Percentiles rank a stretch among this genome's conserved stretches.
These are phyloP conservation scores for Melanotaenia nigrans DNA, from an alignment of 2,797 vertebrate genomes.

Conservation along the genomic window DNA sequence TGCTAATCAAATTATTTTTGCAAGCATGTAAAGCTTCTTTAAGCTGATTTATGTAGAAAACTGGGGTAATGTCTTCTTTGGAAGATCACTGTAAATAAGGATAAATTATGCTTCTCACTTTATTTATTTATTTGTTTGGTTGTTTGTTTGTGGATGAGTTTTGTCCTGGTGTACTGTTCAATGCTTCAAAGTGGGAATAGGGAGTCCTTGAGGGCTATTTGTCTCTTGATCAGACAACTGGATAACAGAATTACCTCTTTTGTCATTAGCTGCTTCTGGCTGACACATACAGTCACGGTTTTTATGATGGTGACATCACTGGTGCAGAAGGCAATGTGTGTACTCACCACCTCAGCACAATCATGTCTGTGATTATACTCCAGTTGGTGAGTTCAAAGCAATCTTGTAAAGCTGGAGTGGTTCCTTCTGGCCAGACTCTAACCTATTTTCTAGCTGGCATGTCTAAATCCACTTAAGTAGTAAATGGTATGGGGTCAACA, in stretches of 20 bases:
- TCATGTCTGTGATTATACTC: conserved; percentile 1
- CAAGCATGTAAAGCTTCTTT: conserved; percentile 56
- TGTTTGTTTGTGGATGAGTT: background rate
- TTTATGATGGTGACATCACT: background rate
- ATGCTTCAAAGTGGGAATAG: background rate
- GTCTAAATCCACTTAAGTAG: conserved; percentile 9
- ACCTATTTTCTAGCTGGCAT: conserved; percentile 8
- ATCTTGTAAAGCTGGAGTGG: conserved; percentile 8
- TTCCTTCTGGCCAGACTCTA: conserved; percentile 13
- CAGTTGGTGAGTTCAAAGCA: conserved; percentile 15
- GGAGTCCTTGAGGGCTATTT: background rate
- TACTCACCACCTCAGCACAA: background rate
- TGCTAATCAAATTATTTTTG: conserved; percentile 69
- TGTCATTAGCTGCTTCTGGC: background rate
- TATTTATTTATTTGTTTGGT: conserved; percentile 16
- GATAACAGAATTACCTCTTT: background rate
- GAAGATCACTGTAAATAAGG: conserved; percentile 52
- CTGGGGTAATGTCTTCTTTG: conserved; percentile 59
- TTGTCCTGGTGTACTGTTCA: background rate
- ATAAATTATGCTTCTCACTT: conserved; percentile 30
- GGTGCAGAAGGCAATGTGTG: background rate
- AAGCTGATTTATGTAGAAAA: conserved; percentile 58
- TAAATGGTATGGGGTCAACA: conserved; percentile 4
- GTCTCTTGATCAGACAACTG: conserved; percentile 3
- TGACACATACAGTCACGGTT: background rate